Evolutionary conservation across 2,113 vertebrate genomes (phyloP).

Genomic region (Panthera leo): DNA sequence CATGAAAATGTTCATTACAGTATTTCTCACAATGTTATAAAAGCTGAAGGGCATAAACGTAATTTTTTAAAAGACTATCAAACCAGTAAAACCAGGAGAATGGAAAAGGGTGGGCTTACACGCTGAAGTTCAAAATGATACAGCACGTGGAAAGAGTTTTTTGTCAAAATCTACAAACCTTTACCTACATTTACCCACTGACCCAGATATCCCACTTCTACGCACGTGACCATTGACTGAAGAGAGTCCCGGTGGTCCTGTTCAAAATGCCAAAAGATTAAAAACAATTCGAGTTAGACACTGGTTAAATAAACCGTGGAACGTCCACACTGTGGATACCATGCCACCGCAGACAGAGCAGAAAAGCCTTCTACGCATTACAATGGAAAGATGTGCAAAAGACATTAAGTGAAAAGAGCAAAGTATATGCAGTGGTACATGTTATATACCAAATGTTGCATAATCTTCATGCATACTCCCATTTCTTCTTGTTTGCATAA

Average conservation of each 20-base stretch:
- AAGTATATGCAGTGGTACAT: fast-evolving
- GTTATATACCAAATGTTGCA: fast-evolving
- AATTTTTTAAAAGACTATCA: neutral
- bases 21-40: neutral
- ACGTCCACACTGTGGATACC: fast-evolving
- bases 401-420: neutral
- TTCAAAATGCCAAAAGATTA: fast-evolving
- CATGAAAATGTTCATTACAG: neutral
- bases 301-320: neutral
- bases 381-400: neutral
- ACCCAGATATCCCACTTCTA: neutral
- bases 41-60: neutral
- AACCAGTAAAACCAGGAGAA: neutral
- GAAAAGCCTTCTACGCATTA: fast-evolving
- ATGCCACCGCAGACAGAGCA: fast-evolving
- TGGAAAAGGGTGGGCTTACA: fast-evolving
- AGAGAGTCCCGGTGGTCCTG: neutral
- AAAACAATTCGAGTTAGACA: neutral
- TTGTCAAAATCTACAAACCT: too few relatives aligned
- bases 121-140: neutral
- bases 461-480: fast-evolving
- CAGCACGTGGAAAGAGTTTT: neutral
- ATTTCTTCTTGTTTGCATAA: neutral
- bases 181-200: neutral
- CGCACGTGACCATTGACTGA: fast-evolving